phyloP scores from a whole-genome alignment of 1,140 invertebrate species.

The Drosophila sulfurigaster region DNA sequence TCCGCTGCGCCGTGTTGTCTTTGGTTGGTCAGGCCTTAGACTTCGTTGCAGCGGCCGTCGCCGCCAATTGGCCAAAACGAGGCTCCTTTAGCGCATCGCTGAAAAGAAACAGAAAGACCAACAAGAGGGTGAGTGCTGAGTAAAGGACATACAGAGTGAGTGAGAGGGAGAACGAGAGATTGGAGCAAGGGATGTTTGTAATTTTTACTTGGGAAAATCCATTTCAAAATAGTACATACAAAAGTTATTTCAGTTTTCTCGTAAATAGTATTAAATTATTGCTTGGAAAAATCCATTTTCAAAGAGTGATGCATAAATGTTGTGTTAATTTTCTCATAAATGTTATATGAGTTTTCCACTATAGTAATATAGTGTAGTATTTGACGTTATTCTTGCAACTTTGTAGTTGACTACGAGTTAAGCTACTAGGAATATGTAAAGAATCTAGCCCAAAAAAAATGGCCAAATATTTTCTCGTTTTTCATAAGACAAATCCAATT shows the following conservation, averaged over 20 bases:
- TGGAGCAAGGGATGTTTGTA: slow-evolving; percentile 15
- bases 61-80: slow-evolving; percentile 71
- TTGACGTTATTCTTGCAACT: too few species aligned
- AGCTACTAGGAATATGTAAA: too few species aligned
- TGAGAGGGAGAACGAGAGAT: not conserved
- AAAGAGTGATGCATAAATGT: too few species aligned
- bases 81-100: slow-evolving; percentile 62
- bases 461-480: too few species aligned
- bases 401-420: too few species aligned
- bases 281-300: too few species aligned
- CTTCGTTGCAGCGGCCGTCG: slow-evolving; percentile 53
- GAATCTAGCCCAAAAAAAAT: too few species aligned
- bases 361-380: too few species aligned
- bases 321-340: too few species aligned
- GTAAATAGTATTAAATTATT: not conserved
- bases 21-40: slow-evolving; percentile 75
- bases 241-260: not conserved
- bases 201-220: not conserved
- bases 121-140: slow-evolving; percentile 14
- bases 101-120: slow-evolving; percentile 34
- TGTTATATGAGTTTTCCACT: too few species aligned
- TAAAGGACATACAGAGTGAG: not conserved
- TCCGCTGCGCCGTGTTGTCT: slow-evolving; percentile 46
- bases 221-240: not conserved
- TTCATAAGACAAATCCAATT: too few species aligned